These are phyloP conservation scores for Columba janthina DNA, from an alignment of 2,113 vertebrate species.

Conservation along the genomic window DNA sequence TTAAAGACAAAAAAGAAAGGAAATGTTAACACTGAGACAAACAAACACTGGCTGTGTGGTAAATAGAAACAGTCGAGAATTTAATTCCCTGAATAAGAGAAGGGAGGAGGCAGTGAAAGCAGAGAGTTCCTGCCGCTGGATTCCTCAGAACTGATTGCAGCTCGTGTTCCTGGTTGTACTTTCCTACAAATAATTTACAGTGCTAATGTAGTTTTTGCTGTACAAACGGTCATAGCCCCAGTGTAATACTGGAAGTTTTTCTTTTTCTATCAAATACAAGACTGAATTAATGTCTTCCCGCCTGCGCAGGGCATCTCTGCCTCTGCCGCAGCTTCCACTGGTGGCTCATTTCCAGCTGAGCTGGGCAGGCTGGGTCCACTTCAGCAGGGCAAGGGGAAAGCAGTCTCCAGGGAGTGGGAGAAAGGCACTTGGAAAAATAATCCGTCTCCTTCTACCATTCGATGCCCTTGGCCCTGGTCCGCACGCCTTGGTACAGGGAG, in stretches of 20 bases:
- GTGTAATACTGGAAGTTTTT: background rate
- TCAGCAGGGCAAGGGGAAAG: background rate
- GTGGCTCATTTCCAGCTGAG: background rate
- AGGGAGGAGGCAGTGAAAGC: slow-evolving; percentile 31
- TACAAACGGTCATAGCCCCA: slow-evolving; percentile 12
- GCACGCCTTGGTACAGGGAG: fast-evolving
- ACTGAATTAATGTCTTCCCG: background rate
- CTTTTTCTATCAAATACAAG: background rate
- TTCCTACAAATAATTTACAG: slow-evolving; percentile 47
- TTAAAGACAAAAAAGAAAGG: slow-evolving; percentile 68
- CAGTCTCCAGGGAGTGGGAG: background rate
- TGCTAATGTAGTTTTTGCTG: slow-evolving; percentile 18
- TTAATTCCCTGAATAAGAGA: slow-evolving; percentile 63
- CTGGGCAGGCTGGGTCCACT: background rate
- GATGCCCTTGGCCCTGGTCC: too few relatives aligned
- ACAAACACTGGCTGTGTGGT: slow-evolving; percentile 62
- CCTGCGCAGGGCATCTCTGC: background rate
- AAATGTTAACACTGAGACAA: slow-evolving; percentile 65
- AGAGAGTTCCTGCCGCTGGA: slow-evolving; percentile 31
- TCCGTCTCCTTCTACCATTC: background rate
- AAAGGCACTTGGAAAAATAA: background rate
- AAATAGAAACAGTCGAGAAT: slow-evolving; percentile 68
- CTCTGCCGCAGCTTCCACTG: background rate
- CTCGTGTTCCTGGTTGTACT: slow-evolving; percentile 25
- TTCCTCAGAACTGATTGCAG: slow-evolving; percentile 38